Base-by-base conservation (phyloP, 2,888 invertebrate species). In the Melolontha melolontha region DNA sequence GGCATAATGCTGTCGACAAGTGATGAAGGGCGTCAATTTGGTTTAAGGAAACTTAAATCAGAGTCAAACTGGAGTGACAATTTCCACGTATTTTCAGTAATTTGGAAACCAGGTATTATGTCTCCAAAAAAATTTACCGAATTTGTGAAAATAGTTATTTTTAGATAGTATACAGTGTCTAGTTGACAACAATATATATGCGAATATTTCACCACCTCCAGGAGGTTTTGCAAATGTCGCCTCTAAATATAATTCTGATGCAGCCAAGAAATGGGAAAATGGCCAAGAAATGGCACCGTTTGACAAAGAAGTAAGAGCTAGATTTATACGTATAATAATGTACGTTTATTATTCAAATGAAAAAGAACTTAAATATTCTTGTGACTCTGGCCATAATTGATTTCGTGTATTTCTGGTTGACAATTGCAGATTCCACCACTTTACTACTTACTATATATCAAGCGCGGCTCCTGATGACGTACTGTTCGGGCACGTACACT, bases 231-330 rank as follows among this genome's bases (percentile, higher is more conserved):
- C 79, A 2, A 73, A 73, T 51, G 59, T 72, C 81, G 79, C 78
- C 5, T 77, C 73, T 39, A 59, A 73, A 14, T 65, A 80, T 27
- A 71, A 69, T 67, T 67, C 84, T 14, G 78, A 84, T 1, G 79
- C 86, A 7, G 85, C 86, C 0, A 74, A 84, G 0, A 84, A 84
- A 29, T 92, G 92, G 92, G 83, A 82, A 22, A 84, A 80, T 67
- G 87, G 89, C 16, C 84, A 82, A 44, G 75, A 79, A 49, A 86
- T 91, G 83, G 91, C 92, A 1, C 93, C 93, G 0, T 93, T 93
- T 75, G 92, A 94, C 81, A 87, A 90, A 79, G 86, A 91, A 85
- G 92, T 91, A 81, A 77, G 71, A 8, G 1, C 2, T 64, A 62
- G 12, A 44, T 2, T n/a, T 44, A n/a, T n/a, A n/a, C n/a, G 10